Evolutionary conservation across 2,888 invertebrate genomes (phyloP).

Genomic region (Portevinia maculata): DNA sequence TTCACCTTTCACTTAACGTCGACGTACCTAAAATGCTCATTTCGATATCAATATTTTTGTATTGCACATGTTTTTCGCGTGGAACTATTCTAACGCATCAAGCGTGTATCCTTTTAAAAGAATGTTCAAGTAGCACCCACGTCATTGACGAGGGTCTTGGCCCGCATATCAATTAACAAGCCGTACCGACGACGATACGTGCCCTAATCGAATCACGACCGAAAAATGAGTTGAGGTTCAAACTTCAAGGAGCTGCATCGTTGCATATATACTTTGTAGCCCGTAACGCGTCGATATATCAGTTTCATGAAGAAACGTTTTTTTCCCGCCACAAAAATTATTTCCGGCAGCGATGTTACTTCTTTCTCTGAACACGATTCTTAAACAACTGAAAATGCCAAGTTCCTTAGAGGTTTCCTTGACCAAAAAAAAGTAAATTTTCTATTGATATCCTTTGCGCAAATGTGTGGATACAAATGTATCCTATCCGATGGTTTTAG

Average conservation of each 20-base stretch:
- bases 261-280: background rate
- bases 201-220: conserved; percentile 39
- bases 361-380: conserved; percentile 6
- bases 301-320: background rate
- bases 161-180: conserved; percentile 38
- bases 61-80: conserved; percentile 29
- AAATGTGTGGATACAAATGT: conserved; percentile 13
- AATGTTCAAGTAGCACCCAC: conserved; percentile 34
- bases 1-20: conserved; percentile 18
- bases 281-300: background rate
- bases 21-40: conserved; percentile 1
- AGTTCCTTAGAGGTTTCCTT: conserved; percentile 4
- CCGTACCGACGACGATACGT: conserved; percentile 10
- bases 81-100: conserved; percentile 22
- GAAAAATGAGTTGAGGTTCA: conserved; percentile 28
- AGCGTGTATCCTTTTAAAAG: conserved; percentile 24
- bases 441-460: conserved; percentile 29
- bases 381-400: conserved; percentile 18
- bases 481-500: conserved; percentile 17
- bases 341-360: background rate
- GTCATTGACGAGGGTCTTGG: conserved; percentile 13
- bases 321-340: conserved; percentile 58
- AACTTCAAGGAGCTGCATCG: conserved; percentile 9
- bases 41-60: conserved; percentile 18
- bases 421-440: conserved; percentile 17